Conservation (phyloP, 2,113 vertebrate species). For the Diadophis punctatus region DNA sequence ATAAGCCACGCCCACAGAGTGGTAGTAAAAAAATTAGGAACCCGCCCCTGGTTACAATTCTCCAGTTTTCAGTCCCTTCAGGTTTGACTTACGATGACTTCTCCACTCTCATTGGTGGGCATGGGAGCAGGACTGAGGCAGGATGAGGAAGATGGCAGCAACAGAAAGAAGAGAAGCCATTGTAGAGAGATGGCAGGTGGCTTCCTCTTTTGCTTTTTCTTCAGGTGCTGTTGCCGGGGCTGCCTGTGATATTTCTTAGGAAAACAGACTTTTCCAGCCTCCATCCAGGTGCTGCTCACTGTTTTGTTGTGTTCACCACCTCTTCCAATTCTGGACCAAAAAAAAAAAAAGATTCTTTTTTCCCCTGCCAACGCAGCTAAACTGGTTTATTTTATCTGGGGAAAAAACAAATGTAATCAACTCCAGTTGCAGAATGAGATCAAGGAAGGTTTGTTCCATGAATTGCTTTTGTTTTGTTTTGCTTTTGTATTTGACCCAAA, state of each 20-base stretch:
- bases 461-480: background rate
- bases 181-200: background rate
- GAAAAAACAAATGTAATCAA: background rate
- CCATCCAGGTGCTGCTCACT: background rate
- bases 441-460: background rate
- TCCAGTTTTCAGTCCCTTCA: background rate
- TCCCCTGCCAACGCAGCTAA: background rate
- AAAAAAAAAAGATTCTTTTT: background rate
- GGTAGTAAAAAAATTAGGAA: no score
- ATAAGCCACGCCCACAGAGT: no score
- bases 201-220: background rate
- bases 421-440: background rate
- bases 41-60: no score
- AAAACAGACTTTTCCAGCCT: background rate
- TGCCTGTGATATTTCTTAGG: background rate
- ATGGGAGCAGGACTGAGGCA: background rate
- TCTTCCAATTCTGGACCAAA: background rate
- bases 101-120: background rate
- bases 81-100: constrained; percentile 13
- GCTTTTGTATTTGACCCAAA: background rate
- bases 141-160: background rate
- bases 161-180: background rate
- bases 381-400: background rate
- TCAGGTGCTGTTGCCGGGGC: background rate
- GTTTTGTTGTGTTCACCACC: background rate